phyloP scores from a whole-genome alignment of 2,113 vertebrate genomes.

The Steatornis caripensis region DNA sequence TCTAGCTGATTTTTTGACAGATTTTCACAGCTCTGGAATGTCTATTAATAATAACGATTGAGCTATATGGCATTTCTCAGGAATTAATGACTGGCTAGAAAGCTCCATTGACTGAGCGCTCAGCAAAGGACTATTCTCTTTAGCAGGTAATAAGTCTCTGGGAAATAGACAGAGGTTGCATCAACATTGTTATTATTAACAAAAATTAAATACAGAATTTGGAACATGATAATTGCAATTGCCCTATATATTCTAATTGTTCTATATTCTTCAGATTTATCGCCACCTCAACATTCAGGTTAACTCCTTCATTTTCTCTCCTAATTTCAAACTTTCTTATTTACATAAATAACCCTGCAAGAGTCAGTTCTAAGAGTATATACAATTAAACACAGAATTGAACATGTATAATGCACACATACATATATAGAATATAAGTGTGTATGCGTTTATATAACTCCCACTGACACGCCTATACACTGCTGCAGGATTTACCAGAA shows the following conservation, averaged over 20 bases:
- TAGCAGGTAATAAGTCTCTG: background rate
- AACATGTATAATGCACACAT: background rate
- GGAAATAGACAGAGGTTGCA: background rate
- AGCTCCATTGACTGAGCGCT: background rate
- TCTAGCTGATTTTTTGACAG: background rate
- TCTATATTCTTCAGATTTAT: background rate
- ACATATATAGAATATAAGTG: background rate
- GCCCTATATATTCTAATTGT: background rate
- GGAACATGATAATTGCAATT: background rate
- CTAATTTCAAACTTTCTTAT: background rate
- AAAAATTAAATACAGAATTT: background rate
- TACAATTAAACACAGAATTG: background rate
- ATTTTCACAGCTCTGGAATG: background rate
- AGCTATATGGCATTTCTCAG: background rate
- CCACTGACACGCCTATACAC: background rate
- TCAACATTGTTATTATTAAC: background rate
- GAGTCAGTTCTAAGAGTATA: background rate
- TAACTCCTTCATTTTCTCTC: background rate
- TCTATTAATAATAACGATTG: background rate
- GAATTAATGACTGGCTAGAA: background rate
- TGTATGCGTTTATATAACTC: background rate
- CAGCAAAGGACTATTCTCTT: background rate
- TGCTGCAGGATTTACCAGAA: background rate
- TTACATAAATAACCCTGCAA: background rate
- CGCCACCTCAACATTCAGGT: background rate